Evolutionary conservation across 1,140 invertebrate species (phyloP), one percentile per base, ranked within the genome.

Genomic region (Subanguina moxae): DNA sequence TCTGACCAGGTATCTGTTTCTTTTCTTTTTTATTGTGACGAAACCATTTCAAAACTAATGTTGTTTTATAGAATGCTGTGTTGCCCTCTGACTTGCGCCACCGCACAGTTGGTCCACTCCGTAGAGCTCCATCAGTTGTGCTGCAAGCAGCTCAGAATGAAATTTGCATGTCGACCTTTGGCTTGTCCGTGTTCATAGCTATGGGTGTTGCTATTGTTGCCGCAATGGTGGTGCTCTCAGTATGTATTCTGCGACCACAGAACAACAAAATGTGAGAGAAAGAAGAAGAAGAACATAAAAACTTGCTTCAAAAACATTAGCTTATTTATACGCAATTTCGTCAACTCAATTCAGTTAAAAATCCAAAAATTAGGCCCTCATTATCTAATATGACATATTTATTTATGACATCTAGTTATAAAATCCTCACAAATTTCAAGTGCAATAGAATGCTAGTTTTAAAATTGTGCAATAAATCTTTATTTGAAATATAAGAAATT

Each of bases 81-180:
- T 62, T 78, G 30, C 78, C 66, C 21, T 66, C 70, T 3, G 52
- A 42, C 42, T 67, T 76, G 25, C 73, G 70, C 30, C 57, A 75
- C 30, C 73, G 69, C 45, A 38, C 11, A 11, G 32, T 38, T 38
- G 32, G 32, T 38, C 27, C 45, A n/a, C 9, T 46, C 68, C 46
- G 32, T 42, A 38, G 32, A 62, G 7, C 63, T 57, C 28, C 65
- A 46, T 57, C 57, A 32, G 27, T 67, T 62, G 52, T 45, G 64
- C 62, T 42, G 59, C 43, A 23, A 57, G 23, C 56, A 58, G 25
- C 52, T 25, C 45, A 76, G 63, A 64, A 67, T 28, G 78, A 76
- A 62, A 67, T 80, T 56, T 80, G 78, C 68, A 71, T 82, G 62
- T 73, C 73, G 19, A 65, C 71, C 19, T 75, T 81, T 25, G 79